Percentiles rank a stretch among this genome's conserved stretches.
phyloP scores from a whole-genome alignment of 2,113 vertebrate genomes.

The Laticauda colubrina region DNA sequence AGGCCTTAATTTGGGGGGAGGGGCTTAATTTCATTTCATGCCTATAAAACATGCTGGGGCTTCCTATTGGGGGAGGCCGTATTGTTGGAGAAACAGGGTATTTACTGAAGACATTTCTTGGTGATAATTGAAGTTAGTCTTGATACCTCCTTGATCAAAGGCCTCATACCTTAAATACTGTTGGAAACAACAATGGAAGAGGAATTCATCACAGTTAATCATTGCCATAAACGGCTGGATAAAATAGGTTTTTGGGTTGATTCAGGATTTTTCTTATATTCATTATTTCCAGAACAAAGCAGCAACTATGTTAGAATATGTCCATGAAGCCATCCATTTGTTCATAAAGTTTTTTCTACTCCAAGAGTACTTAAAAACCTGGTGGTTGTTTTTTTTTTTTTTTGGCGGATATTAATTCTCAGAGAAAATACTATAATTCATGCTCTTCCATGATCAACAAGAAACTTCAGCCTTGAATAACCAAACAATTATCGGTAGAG shows the following conservation, averaged over 20 bases:
- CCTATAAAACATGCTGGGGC: no score
- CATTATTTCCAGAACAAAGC: not conserved
- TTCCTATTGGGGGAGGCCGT: no score
- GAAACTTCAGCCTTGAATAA: conserved; percentile 18
- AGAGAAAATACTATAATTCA: not conserved
- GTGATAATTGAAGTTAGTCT: not conserved
- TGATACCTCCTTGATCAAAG: not conserved
- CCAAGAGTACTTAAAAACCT: not conserved
- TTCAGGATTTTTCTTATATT: not conserved
- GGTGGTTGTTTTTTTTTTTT: not conserved
- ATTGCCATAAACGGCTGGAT: not conserved
- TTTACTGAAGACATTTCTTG: not conserved
- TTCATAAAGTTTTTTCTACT: not conserved
- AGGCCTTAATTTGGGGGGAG: no score
- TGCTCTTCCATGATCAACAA: conserved; percentile 2
- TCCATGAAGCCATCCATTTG: not conserved
- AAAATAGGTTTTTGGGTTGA: not conserved
- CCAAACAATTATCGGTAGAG: conserved; percentile 10
- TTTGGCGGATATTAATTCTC: not conserved
- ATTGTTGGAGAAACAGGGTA: no score
- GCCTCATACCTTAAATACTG: not conserved
- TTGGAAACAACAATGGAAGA: not conserved
- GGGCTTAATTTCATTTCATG: no score
- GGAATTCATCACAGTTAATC: not conserved
- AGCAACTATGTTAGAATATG: not conserved